These are phyloP conservation scores for Calosoma granatense DNA, from an alignment of 1,140 invertebrate genomes.

Conservation along the genomic window DNA sequence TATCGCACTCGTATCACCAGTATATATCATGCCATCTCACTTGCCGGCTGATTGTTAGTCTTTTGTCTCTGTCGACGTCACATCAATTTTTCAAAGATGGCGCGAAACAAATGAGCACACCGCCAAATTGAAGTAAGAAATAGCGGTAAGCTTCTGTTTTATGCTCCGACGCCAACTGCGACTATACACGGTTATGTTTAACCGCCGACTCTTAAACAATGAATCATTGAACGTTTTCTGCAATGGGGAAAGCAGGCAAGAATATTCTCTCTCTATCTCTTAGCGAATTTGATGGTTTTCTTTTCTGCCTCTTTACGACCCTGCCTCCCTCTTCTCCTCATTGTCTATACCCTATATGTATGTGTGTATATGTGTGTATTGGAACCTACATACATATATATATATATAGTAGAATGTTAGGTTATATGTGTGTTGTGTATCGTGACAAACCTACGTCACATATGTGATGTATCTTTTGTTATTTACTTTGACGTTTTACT, in stretches of 20 bases:
- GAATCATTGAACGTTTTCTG: conserved; percentile 3
- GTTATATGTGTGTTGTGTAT: conserved; percentile 3
- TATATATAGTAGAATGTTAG: not conserved
- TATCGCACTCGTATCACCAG: not conserved
- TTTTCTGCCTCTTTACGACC: conserved; percentile 3
- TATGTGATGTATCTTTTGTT: not conserved
- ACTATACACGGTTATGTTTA: conserved; percentile 32
- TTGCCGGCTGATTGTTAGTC: conserved; percentile 26
- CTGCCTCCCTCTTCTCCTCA: not conserved
- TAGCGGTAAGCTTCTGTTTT: conserved; percentile 37
- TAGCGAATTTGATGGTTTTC: conserved; percentile 5
- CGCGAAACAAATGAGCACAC: conserved; percentile 36
- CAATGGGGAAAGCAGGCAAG: too few relatives aligned
- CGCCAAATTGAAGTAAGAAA: conserved; percentile 37
- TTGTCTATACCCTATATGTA: not conserved
- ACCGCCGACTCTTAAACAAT: conserved; percentile 10
- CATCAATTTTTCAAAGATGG: conserved; percentile 36
- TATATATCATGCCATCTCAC: not conserved
- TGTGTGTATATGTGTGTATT: too few relatives aligned
- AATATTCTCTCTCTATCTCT: not conserved
- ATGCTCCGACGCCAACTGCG: conserved; percentile 32
- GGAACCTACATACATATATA: not conserved
- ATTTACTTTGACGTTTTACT: not conserved
- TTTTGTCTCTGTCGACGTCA: conserved; percentile 34
- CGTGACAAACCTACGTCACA: not conserved